Conservation (phyloP, 1,140 invertebrate species). For the Lepidurus arcticus region DNA sequence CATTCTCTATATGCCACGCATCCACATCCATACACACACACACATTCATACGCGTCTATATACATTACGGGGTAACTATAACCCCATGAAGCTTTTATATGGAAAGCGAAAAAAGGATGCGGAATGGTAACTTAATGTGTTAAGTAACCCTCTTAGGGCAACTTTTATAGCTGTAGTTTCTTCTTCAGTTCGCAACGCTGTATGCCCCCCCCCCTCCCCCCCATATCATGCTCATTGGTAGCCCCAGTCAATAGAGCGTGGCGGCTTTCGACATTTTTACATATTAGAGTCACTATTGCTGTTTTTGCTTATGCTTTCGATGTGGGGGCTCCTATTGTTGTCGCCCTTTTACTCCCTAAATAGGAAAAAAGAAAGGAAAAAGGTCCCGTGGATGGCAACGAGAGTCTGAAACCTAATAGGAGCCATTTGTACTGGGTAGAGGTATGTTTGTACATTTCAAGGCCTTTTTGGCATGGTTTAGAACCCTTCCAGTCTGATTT, state of each 20-base stretch:
- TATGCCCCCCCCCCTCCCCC: background rate
- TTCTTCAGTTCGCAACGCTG: conserved; percentile 17
- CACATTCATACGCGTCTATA: background rate
- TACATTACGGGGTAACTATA: conserved; percentile 6
- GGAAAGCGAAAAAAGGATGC: background rate
- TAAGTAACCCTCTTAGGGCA: conserved; percentile 15
- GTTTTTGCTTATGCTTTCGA: background rate
- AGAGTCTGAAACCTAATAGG: background rate
- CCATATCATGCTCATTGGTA: conserved; percentile 7
- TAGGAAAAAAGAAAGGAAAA: background rate
- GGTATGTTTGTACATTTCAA: background rate
- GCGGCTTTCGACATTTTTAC: conserved; percentile 10
- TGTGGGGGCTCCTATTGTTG: background rate
- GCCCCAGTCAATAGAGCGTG: conserved; percentile 9
- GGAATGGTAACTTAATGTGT: conserved; percentile 19
- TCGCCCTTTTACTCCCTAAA: background rate
- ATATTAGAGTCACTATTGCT: conserved; percentile 12
- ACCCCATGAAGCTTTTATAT: background rate
- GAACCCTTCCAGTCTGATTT: too few species aligned
- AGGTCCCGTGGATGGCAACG: background rate
- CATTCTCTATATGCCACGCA: background rate
- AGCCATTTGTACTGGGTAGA: background rate
- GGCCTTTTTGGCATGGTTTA: background rate
- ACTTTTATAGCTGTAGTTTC: background rate
- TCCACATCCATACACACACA: background rate